A percentile compares a stretch with the other conserved stretches of the same genome.
Evolutionary conservation across 2,888 invertebrate species (phyloP).

Genomic region (Plagiodera versicolora): DNA sequence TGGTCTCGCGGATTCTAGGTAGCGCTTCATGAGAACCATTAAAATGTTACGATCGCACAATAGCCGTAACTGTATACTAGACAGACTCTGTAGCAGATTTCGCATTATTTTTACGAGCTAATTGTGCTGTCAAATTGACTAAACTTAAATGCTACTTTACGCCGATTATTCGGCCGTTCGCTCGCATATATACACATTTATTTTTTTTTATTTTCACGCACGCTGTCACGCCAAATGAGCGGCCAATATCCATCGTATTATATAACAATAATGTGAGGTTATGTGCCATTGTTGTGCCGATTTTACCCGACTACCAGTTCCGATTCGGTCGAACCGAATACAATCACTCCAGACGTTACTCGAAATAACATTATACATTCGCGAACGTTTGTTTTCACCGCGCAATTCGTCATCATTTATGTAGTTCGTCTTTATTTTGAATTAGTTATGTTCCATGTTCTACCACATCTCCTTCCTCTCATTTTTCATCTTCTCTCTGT

Average conservation of each 20-base stretch:
- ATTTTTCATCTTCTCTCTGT: too few species aligned
- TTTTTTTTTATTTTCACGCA: conserved; percentile 22
- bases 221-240: conserved; percentile 14
- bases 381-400: too few species aligned
- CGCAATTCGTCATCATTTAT: too few species aligned
- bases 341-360: too few species aligned
- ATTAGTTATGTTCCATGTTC: too few species aligned
- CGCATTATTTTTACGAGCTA: conserved; percentile 52
- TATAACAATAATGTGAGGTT: conserved; percentile 8
- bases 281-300: conserved; percentile 1
- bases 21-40: conserved; percentile 49
- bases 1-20: conserved; percentile 5
- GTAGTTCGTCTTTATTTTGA: too few species aligned
- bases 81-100: conserved; percentile 52
- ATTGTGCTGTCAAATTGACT: conserved; percentile 53
- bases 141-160: conserved; percentile 43
- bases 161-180: conserved; percentile 39
- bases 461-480: too few species aligned
- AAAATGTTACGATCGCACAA: conserved; percentile 54
- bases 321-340: background rate
- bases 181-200: conserved; percentile 26
- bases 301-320: background rate
- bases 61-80: conserved; percentile 53
- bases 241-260: background rate
- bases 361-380: too few species aligned